Conservation (phyloP, 2,888 invertebrate species). For the Heliothis peltigera region DNA sequence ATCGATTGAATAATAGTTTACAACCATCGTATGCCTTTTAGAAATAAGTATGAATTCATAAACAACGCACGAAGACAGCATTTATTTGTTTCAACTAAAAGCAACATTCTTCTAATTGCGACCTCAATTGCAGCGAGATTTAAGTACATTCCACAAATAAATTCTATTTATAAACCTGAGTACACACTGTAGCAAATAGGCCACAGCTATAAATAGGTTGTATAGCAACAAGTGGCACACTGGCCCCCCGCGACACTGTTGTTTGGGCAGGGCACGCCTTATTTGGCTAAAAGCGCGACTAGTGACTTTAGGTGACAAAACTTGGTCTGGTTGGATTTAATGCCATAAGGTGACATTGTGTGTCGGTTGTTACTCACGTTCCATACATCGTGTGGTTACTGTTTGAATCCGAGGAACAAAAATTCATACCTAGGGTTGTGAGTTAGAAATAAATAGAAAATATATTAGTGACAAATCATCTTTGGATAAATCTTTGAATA, state of each 20-base stretch:
- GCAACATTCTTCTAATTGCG: conserved; percentile 36
- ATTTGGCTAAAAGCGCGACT: conserved; percentile 50
- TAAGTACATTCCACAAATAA: conserved; percentile 50
- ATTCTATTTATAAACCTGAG: conserved; percentile 55
- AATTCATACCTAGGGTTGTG: neutral
- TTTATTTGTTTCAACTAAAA: conserved; percentile 27
- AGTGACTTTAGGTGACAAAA: conserved; percentile 42
- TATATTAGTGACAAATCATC: too few relatives aligned
- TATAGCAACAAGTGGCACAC: conserved; percentile 72
- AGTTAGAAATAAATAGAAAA: too few relatives aligned
- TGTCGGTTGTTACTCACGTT: conserved; percentile 39
- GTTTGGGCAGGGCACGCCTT: conserved; percentile 62
- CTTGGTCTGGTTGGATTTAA: conserved; percentile 18
- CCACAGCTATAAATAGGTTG: conserved; percentile 66
- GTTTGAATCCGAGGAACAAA: neutral
- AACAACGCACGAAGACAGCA: conserved; percentile 19
- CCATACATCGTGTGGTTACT: neutral
- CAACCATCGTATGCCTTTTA: neutral
- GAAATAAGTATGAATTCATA: conserved; percentile 25
- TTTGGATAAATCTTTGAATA: neutral
- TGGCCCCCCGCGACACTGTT: conserved; percentile 58
- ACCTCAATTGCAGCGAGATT: conserved; percentile 45
- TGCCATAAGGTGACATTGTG: conserved; percentile 31
- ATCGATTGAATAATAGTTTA: neutral
- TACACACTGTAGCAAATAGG: conserved; percentile 56